Percentiles rank a stretch among this genome's conserved stretches.
phyloP scores from a whole-genome alignment of 2,888 invertebrate genomes.

The Epicampocera succincta region DNA sequence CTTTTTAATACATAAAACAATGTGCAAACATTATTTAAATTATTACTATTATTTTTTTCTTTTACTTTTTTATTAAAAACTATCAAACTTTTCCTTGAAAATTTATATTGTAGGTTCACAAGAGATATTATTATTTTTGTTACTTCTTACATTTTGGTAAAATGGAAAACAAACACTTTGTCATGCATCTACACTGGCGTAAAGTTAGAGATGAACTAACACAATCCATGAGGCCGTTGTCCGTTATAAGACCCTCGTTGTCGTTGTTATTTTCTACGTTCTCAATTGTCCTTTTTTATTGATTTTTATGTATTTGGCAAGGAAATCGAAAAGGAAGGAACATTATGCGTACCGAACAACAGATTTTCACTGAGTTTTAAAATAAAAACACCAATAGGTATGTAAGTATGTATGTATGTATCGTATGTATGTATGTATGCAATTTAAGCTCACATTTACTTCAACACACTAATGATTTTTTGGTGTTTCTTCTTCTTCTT shows the following conservation, averaged over 20 bases:
- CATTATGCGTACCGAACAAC: constrained; percentile 48
- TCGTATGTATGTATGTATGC: too few species aligned
- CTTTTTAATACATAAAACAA: constrained; percentile 21
- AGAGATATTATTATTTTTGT: too few species aligned
- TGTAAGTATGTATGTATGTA: too few species aligned
- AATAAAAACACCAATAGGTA: constrained; percentile 30
- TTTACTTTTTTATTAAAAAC: constrained; percentile 33
- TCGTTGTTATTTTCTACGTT: constrained; percentile 57
- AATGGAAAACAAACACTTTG: constrained; percentile 47
- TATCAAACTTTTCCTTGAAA: constrained; percentile 31
- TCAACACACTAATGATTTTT: constrained; percentile 37
- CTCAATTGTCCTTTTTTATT: constrained; percentile 69
- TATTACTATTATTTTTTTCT: constrained; percentile 34
- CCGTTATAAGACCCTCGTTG: constrained; percentile 67
- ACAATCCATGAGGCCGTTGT: constrained; percentile 72
- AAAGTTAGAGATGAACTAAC: constrained; percentile 64
- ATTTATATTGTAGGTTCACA: constrained; percentile 31
- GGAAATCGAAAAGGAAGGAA: constrained; percentile 64
- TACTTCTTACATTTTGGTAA: constrained; percentile 42
- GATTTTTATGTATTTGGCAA: constrained; percentile 69
- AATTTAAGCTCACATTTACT: constrained; percentile 29
- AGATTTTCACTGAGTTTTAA: constrained; percentile 37
- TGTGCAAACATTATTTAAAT: constrained; percentile 3
- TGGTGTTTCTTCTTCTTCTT: too few species aligned
- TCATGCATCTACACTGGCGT: constrained; percentile 62